Evolutionary conservation across 2,797 vertebrate species (phyloP).

Genomic region (Ptychadena robeensis): DNA sequence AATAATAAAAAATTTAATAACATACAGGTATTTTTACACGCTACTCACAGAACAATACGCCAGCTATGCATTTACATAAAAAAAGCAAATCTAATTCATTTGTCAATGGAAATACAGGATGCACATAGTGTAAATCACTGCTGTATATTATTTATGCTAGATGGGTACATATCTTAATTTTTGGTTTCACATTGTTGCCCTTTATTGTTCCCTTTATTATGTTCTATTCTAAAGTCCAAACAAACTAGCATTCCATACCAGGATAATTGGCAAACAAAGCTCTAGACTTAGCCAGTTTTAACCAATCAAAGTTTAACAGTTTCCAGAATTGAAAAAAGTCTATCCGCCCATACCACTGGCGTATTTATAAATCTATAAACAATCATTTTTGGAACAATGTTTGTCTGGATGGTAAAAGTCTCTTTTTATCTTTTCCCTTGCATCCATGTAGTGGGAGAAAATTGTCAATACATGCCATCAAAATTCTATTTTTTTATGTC

Average conservation of each 20-base stretch:
- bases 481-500: not conserved
- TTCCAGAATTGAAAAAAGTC: not conserved
- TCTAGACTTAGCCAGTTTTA: not conserved
- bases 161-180: not conserved
- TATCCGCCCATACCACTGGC: not conserved
- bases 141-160: not conserved
- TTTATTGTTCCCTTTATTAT: not conserved
- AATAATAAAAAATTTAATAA: too few relatives aligned
- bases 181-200: not conserved
- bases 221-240: not conserved
- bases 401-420: not conserved
- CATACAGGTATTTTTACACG: not conserved
- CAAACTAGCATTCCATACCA: not conserved
- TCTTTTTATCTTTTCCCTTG: not conserved
- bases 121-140: too few relatives aligned
- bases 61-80: not conserved
- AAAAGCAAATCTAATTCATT: not conserved
- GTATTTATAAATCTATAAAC: not conserved
- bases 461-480: not conserved
- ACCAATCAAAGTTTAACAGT: not conserved
- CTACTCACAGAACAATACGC: not conserved
- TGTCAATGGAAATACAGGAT: too few relatives aligned
- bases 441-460: not conserved
- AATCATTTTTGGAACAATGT: not conserved
- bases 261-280: not conserved